Base-by-base conservation (phyloP, 2,113 vertebrate genomes). In the Globicephala melas region DNA sequence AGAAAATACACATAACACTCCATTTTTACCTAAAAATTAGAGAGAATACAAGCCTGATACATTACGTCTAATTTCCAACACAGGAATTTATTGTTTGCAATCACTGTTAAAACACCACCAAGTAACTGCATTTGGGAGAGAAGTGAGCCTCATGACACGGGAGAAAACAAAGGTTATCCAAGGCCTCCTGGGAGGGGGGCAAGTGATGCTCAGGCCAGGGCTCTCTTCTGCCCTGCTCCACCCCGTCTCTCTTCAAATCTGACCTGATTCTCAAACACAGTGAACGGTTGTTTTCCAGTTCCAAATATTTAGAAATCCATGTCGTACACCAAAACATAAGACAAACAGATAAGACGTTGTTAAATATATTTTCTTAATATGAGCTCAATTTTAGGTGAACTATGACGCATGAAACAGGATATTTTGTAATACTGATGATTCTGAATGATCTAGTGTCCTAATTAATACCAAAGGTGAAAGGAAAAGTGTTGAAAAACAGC, bases 101-200 rank as follows among this genome's bases (percentile, higher is more conserved):
- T 20, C 8, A 0, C 76, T 80, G 25, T 20, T 55, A 77, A 67
- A 38, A 80, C 15, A 71, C 0, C 79, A 82, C 20, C 20, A 36
- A 63, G 28, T 44, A 38, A 62, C 0, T 55, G 3, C 31, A 68
- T 23, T 2, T 28, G 53, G 50, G 63, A 73, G 25, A 76, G 36
- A 76, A 15, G 6, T 0, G 3, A 67, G 21, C 47, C 33, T 77
- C 10, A 0, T 0, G 31, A 47, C 33, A 18, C 0, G 2, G 62
- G 14, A 53, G 38, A 74, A 93, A 73, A 80, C 3, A 9, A 18
- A 47, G 58, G 25, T 8, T 36, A 36, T 10, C 21, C 36, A 50
- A 44, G n/a, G n/a, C 8, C 4, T 15, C 1, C 0, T 3, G 33
- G 3, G 20, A 2, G 31, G 26, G 2, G 38, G 15, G 13, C 4